Evolutionary conservation across 2,797 vertebrate genomes (phyloP), one percentile per base, ranked within the genome.

Genomic region (Chrosomus eos): DNA sequence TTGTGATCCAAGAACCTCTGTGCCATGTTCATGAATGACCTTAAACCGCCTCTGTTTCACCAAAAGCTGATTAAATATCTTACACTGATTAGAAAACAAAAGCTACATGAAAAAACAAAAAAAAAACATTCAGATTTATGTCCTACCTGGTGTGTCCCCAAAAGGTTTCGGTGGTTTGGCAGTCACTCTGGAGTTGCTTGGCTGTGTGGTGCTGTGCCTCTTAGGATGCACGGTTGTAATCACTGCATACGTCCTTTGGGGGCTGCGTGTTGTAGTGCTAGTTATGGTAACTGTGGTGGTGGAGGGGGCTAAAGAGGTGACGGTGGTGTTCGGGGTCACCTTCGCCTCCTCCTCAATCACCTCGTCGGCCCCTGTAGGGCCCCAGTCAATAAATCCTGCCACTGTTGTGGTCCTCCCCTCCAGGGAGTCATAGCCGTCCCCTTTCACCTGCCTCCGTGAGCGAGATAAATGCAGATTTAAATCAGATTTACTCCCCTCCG

Each of bases 371-470:
- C 95, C 95, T 2, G 95, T 96, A 71, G 95, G 95, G 77, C 95
- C 95, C 95, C 95, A 96, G 89, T 96, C 95, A 67, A 96, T 96
- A 94, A 93, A 96, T 92, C 93, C 95, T 55, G 95, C 93, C 92
- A 95, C 94, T 0, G 95, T 96, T 51, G 95, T 96, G 91, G 95
- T 95, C 92, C 93, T 93, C 79, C 94, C 93, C 68, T 95, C 95
- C 89, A 94, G 94, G 72, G 93, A 90, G 87, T 95, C 94, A 31
- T 86, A 89, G 88, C 86, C 91, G 86, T 95, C 94, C 93, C 93
- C 94, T 88, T 95, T 95, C 81, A 95, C 92, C 91, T 96, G 94
- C 90, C 95, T 93, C 86, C 93, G 90, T 75, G 90, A 90, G 90
- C 95, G 92, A 82, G 91, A 92, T 88, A 95, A 91, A 86, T 92